A percentile compares a stretch with the other conserved stretches of the same genome.
Evolutionary conservation across 2,797 vertebrate species (phyloP).

Genomic region (Lacerta viridis): DNA sequence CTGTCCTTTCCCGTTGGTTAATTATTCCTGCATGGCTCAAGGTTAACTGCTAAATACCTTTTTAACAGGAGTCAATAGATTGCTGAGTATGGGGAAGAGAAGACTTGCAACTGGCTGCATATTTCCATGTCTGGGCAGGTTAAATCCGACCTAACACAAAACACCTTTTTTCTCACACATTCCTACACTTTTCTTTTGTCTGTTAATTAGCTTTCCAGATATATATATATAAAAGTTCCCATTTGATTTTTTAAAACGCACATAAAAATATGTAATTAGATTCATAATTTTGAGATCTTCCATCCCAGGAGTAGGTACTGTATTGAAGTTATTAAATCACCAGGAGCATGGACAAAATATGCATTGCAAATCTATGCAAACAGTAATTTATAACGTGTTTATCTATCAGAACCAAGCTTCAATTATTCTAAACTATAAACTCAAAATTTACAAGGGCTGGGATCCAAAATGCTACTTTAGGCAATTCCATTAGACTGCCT

Average conservation of each 20-base stretch:
- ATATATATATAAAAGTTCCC: neutral
- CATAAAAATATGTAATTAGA: neutral
- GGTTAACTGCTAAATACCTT: constrained; percentile 14
- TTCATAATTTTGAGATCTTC: neutral
- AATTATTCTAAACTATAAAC: neutral
- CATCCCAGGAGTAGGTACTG: neutral
- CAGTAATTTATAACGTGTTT: neutral
- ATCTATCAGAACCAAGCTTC: neutral
- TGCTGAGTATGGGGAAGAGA: neutral
- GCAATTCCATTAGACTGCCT: neutral
- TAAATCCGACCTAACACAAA: neutral
- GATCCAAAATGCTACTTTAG: neutral
- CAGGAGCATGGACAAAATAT: neutral
- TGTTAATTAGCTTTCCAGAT: constrained; percentile 10
- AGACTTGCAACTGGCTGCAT: neutral
- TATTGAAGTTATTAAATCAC: neutral
- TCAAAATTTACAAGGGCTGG: neutral
- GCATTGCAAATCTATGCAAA: neutral
- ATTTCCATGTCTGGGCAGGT: constrained; percentile 1
- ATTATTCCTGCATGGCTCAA: constrained; percentile 28
- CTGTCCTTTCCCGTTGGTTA: constrained; percentile 23
- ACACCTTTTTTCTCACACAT: neutral
- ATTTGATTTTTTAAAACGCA: neutral
- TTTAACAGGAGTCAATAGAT: neutral
- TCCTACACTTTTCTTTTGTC: constrained; percentile 14